Base-by-base conservation (phyloP, 23 tunicate species). In the Oikopleura vanhoeffeni region DNA sequence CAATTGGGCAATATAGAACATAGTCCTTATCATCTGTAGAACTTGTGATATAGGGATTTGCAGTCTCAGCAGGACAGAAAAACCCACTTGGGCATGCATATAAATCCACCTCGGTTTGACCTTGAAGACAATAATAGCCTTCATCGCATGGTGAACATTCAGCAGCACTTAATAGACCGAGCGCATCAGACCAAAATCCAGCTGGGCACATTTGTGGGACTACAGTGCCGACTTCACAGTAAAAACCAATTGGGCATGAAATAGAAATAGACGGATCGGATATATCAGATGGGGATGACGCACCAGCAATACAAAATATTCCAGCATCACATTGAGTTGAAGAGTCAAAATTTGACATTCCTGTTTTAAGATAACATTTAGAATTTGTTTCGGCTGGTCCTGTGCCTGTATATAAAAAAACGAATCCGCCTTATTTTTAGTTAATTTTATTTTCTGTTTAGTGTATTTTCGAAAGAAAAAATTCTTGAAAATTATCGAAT, bases 31-130 rank as follows among this genome's bases (percentile, higher is more conserved):
- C n/a, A n/a, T n/a, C n/a, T n/a, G 27, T 40, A 83, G n/a, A n/a
- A n/a, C n/a, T n/a, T n/a, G n/a, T n/a, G n/a, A n/a, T n/a, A n/a
- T n/a, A n/a, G n/a, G n/a, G n/a, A n/a, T n/a, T n/a, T n/a, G n/a
- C n/a, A 8, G 18, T 18, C 18, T 18, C 60, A 49, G 60, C 60
- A 4, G 8, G 18, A 49, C 60, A 49, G 60, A 49, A 49, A 49
- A 49, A 49, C 18, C 94, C 95, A 3, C 57, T 41, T 0, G 94
- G 95, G 42, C 98, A 93, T n/a, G 85, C 41, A 76, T 93, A 89
- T 83, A 89, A 94, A 35, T 41, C 83, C 1, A 91, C 84, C 36
- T 86, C 57, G 82, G 84, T 88, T 83, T 93, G 98, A 13, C 98
- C 98, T 34, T 84, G 71, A 0, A 85, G 67, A 41, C 98, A 93